A percentile compares a stretch with the other conserved stretches of the same genome.
phyloP scores from a whole-genome alignment of 2,797 vertebrate genomes.

The Coracias cyanogaster region DNA sequence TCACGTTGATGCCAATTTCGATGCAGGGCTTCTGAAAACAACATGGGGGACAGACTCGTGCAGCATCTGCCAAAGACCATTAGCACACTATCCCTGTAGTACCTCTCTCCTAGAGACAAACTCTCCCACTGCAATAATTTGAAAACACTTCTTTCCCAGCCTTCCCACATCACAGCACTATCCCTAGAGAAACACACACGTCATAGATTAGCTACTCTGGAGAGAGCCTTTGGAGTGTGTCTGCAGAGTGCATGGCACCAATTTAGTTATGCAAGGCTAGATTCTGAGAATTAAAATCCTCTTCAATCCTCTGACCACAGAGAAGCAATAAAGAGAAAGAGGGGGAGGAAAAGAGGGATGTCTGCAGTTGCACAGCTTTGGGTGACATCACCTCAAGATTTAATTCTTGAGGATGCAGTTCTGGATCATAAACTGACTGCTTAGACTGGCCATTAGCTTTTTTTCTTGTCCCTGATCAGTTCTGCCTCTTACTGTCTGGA shows the following conservation, averaged over 20 bases:
- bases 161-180: background rate
- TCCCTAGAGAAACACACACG: background rate
- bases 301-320: background rate
- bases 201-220: background rate
- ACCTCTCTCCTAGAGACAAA: background rate
- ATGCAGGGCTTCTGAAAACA: background rate
- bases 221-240: background rate
- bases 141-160: background rate
- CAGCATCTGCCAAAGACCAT: background rate
- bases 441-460: background rate
- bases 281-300: background rate
- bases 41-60: fast-evolving
- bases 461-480: background rate
- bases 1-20: background rate
- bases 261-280: background rate
- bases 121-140: background rate
- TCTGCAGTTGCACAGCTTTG: background rate
- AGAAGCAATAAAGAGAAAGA: background rate
- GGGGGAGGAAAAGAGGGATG: background rate
- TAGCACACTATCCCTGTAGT: background rate
- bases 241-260: background rate
- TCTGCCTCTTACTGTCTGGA: background rate
- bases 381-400: background rate
- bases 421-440: background rate
- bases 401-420: background rate